Conservation (phyloP, 1,140 invertebrate species). For the Vanessa atalanta region DNA sequence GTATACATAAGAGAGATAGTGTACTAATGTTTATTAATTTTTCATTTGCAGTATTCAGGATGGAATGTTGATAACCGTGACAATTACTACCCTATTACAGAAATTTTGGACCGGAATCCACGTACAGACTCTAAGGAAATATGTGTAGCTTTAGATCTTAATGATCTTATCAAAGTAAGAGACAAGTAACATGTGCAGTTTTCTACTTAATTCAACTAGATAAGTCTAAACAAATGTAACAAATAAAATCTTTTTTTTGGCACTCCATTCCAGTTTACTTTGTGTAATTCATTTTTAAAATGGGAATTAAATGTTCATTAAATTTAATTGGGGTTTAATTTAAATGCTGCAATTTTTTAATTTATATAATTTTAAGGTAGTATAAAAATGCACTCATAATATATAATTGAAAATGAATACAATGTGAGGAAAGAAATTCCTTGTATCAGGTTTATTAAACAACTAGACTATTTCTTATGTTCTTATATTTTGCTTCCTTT, state of each 20-base stretch:
- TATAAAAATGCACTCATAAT: too few species aligned
- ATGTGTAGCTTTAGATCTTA: constrained; percentile 80
- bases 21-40: constrained; percentile 15
- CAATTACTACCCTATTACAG: constrained; percentile 83
- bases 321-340: constrained; percentile 29
- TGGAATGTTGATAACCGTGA: constrained; percentile 86
- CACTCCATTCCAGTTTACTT: constrained; percentile 78
- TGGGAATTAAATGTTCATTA: constrained; percentile 75
- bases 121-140: constrained; percentile 78
- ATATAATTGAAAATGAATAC: too few species aligned
- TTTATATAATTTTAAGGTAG: neutral
- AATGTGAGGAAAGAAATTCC: too few species aligned
- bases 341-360: constrained; percentile 7
- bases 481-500: too few species aligned
- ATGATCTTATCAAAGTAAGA: constrained; percentile 80
- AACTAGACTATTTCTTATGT: too few species aligned
- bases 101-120: constrained; percentile 79
- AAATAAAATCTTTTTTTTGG: constrained; percentile 63
- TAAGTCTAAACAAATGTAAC: constrained; percentile 72
- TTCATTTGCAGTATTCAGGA: constrained; percentile 84
- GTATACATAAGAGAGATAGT: neutral
- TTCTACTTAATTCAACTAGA: constrained; percentile 72
- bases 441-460: too few species aligned
- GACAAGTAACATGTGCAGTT: constrained; percentile 74
- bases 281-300: constrained; percentile 76